Conservation (phyloP, 2,888 invertebrate genomes). For the Protula sp. region DNA sequence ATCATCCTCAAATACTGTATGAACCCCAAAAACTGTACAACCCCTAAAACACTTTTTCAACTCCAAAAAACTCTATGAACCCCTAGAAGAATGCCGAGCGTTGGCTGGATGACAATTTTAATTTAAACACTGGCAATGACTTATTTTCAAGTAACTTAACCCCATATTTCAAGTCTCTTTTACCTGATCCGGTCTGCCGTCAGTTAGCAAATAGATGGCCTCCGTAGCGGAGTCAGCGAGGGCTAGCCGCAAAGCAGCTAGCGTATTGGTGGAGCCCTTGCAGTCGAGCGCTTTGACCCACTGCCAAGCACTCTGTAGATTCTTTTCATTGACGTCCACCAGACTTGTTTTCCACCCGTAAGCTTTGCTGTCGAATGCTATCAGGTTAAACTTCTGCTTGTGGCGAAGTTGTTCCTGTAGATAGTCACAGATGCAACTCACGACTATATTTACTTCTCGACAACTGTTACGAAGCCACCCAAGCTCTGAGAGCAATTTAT, state of each 20-base stretch:
- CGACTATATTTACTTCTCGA: too few relatives aligned
- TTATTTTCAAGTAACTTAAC: too few relatives aligned
- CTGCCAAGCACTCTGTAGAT: constrained; percentile 43
- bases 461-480: too few relatives aligned
- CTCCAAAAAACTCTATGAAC: too few relatives aligned
- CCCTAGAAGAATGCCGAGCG: too few relatives aligned
- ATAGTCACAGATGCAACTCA: neutral
- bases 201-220: constrained; percentile 52
- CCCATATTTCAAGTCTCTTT: too few relatives aligned
- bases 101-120: too few relatives aligned
- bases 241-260: constrained; percentile 48
- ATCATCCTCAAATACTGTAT: too few relatives aligned
- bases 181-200: constrained; percentile 54
- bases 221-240: constrained; percentile 48
- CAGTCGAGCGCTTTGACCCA: constrained; percentile 40
- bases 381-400: constrained; percentile 51
- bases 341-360: constrained; percentile 48
- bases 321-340: constrained; percentile 48
- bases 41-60: too few relatives aligned
- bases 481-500: neutral
- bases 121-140: too few relatives aligned
- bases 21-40: too few relatives aligned
- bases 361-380: constrained; percentile 46
- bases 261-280: constrained; percentile 52
- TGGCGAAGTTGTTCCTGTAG: constrained; percentile 51